Base-by-base conservation (phyloP, 2,113 vertebrate genomes). In the Malaclemys terrapin region DNA sequence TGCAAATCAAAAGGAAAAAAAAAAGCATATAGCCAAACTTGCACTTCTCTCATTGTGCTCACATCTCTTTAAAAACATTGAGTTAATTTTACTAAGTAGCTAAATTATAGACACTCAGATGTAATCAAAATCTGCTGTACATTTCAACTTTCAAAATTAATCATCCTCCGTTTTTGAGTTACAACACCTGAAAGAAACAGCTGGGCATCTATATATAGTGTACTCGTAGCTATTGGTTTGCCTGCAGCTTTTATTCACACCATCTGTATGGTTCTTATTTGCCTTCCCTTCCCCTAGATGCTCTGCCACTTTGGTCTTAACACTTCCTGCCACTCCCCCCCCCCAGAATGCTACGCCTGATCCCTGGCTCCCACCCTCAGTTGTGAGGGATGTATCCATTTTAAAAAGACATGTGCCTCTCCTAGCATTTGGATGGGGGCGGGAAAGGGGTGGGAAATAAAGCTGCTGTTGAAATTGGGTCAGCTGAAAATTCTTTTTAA, bases 11-110 rank as follows among this genome's bases (percentile, higher is more conserved):
- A 80, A 79, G 42, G n/a, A 49, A 78, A 45, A 45, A 91, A 79
- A 78, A 89, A 52, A 87, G 89, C 62, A 7, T 5, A 83, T 89
- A 95, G 88, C 57, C 82, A 57, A 49, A 90, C 88, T 87, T 89
- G 78, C 85, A 92, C 93, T 91, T 96, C 81, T 96, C 96, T 96
- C 93, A 92, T 97, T 98, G 98, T 98, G 97, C 97, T 98, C 91
- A 19, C 91, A 93, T 90, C 94, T 97, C 89, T 78, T 93, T 89
- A 94, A 95, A 96, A 96, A 95, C 93, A 80, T 97, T 59, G 96
- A 97, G 97, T 98, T 98, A 94, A 98, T 98, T 98, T 98, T 95
- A 97, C 96, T 98, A 98, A 97, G 97, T 96, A 96, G 97, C 98
- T 98, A 97, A 98, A 97, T 98, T 97, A 97, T 91, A 98, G 96